phyloP scores from a whole-genome alignment of 2,888 invertebrate species.

The Rhimphoctona megacephalus region DNA sequence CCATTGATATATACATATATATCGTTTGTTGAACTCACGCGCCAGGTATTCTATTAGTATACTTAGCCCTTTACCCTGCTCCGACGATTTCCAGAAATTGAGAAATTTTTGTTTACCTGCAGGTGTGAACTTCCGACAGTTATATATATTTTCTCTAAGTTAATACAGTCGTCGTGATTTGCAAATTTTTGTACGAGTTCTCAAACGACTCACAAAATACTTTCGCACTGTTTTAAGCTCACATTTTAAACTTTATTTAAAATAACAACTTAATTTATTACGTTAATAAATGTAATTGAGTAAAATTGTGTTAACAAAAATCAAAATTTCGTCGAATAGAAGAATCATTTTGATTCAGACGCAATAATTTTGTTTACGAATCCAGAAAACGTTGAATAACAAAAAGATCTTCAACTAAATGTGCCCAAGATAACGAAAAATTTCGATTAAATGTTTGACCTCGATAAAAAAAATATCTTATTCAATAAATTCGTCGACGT shows the following conservation, averaged over 20 bases:
- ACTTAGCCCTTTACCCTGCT: constrained; percentile 2
- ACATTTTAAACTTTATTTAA: neutral
- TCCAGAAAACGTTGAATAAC: neutral
- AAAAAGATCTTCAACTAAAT: neutral
- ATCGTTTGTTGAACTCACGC: constrained; percentile 22
- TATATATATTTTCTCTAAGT: constrained; percentile 24
- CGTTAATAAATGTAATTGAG: neutral
- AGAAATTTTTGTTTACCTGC: constrained; percentile 48
- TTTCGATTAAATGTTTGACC: neutral
- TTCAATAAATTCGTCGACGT: neutral
- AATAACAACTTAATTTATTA: neutral
- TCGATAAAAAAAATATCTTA: neutral
- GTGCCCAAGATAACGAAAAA: neutral
- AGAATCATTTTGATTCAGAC: neutral
- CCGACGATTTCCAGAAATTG: constrained; percentile 27
- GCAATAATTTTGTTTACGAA: neutral
- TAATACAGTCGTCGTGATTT: neutral
- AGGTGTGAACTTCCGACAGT: constrained; percentile 38
- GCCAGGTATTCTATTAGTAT: constrained; percentile 54
- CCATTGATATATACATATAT: constrained; percentile 42
- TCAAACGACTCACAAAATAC: neutral
- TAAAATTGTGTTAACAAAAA: neutral
- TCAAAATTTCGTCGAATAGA: neutral
- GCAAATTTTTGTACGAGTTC: neutral
- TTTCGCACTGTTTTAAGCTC: neutral